Base-by-base conservation (phyloP, 2,113 vertebrate species). In the Campylomormyrus numenius region DNA sequence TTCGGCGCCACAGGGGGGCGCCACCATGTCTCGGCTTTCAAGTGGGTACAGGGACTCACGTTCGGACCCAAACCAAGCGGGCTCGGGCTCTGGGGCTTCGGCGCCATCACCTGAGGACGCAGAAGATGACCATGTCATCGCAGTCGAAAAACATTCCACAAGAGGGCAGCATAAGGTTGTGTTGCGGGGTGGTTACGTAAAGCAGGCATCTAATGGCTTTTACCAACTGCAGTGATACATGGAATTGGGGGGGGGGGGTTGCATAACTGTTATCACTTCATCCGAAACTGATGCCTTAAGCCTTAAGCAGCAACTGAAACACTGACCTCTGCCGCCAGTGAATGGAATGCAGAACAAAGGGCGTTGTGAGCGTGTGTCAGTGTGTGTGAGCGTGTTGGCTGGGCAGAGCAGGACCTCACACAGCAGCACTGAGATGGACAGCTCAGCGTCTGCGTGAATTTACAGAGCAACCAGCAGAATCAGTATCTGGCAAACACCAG, bases 11-110 rank as follows among this genome's bases (percentile, higher is more conserved):
- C 92, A 92, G 0, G 96, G 92, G 9, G 97, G 95, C 15, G 93
- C 95, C 31, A 94, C 91, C 97, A 97, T 98, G 92, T 97, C 97
- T 93, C 97, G 96, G 88, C 97, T 97, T 93, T 98, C 97, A n/a
- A 97, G 98, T 5, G 98, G 95, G 92, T 96, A 98, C 84, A 98
- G 91, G 0, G 98, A 97, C 48, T 97, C 97, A n/a, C 53, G 1
- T 35, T 84, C 88, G 21, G 46, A n/a, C 21, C 95, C 95, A 74
- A 96, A 96, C 85, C 96, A 95, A 70, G 96, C 95, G 92, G 97
- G 35, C 89, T 96, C 96, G 1, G 95, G 94, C 92, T 96, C 96
- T 50, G 96, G 94, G 87, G 94, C 96, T 90, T 42, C 95, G 91
- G 95, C 94, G 89, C 96, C 96, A 91, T 96, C 97, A 94, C 97